Base-by-base conservation (phyloP, 2,113 vertebrate genomes). In the Phoxinus phoxinus region DNA sequence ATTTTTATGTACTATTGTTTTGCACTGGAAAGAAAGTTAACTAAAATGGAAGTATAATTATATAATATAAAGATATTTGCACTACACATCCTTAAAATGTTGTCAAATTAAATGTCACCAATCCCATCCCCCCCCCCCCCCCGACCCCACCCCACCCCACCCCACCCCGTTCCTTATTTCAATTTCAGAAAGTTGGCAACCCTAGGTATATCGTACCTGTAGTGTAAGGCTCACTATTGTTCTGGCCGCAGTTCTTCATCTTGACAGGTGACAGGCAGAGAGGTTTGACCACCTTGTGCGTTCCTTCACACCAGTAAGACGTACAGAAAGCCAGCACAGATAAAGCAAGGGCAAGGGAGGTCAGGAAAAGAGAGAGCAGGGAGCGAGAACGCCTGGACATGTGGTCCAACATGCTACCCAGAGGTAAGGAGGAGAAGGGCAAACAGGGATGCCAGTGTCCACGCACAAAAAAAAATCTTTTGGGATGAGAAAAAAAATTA, bases 221-320 rank as follows among this genome's bases (percentile, higher is more conserved):
- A 72, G 93, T 91, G 90, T 93, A 94, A 81, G 92, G 89, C 90
- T 95, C 94, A 77, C 93, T 95, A 91, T 93, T 92, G 91, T 93
- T 93, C 83, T 94, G 91, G 23, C 92, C 93, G 30, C 96, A 96
- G 92, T 95, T 95, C 92, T 95, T 95, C 92, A 94, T 94, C 89
- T 95, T 95, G 89, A 95, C 93, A 0, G 95, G 94, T 0, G 95
- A 96, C 63, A 96, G 94, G 89, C 96, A 96, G 77, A 95, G 95
- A 0, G 95, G 95, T 90, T 96, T 96, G 19, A 96, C 95, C 92
- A 96, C 95, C 89, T 96, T 96, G 91, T 96, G 96, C 0, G 94
- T 96, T 25, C 96, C 96, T 88, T 96, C 95, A 69, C 95, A 96
- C 96, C 96, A 96, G 91, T 96, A 96, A 37, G 95, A 96, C 82